phyloP scores from a whole-genome alignment of 1,140 invertebrate species.

The Aculops lycopersici region DNA sequence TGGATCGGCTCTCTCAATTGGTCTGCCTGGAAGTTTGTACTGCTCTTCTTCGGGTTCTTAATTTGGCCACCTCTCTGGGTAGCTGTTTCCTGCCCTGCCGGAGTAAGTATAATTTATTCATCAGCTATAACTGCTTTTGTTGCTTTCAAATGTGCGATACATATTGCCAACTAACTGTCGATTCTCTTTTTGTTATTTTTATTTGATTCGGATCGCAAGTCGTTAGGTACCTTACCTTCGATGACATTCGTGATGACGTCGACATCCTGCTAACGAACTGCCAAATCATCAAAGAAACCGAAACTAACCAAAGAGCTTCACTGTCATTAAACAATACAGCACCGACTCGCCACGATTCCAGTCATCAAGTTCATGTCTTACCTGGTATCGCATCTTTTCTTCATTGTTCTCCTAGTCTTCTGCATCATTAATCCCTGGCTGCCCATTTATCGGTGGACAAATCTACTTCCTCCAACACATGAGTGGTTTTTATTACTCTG shows the following conservation, averaged over 20 bases:
- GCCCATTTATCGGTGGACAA: conserved; percentile 17
- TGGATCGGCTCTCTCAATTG: conserved; percentile 82
- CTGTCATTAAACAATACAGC: no score
- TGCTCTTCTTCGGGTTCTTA: conserved; percentile 63
- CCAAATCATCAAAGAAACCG: no score
- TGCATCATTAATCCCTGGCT: conserved; percentile 56
- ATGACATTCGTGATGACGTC: no score
- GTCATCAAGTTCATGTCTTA: conserved; percentile 99
- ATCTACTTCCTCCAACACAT: conserved; percentile 38
- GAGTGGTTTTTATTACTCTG: conserved; percentile 82
- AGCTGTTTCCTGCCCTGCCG: conserved; percentile 67
- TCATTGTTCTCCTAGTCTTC: conserved; percentile 63
- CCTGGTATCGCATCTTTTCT: conserved; percentile 82
- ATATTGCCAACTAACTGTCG: no score
- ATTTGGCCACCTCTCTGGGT: conserved; percentile 82
- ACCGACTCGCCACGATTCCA: conserved; percentile 56
- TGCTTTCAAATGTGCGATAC: no score
- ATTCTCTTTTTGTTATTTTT: no score
- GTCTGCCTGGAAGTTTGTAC: conserved; percentile 69
- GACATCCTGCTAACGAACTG: no score
- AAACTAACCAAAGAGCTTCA: no score
- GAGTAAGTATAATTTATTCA: no score
- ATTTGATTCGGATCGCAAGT: no score
- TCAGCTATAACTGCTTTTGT: no score
- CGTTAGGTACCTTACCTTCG: no score